These are phyloP conservation scores for Cerastoderma edule DNA, from an alignment of 2,888 invertebrate species.

Conservation along the genomic window DNA sequence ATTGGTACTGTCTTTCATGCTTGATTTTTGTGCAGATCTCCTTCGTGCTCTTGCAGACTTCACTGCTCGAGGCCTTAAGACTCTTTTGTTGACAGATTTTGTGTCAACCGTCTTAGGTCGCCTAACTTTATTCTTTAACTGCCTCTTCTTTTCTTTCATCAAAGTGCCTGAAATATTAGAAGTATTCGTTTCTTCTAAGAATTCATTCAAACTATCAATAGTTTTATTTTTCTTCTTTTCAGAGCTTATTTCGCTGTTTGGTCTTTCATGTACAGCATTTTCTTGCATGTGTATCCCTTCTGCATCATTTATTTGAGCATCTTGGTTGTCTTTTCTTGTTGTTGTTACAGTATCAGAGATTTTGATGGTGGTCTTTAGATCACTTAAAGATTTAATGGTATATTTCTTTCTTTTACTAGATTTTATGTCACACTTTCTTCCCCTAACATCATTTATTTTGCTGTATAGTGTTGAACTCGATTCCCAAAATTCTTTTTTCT, in stretches of 20 bases:
- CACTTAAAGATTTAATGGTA: conserved; percentile 7
- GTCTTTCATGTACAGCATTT: too few relatives aligned
- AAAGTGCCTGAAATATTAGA: too few relatives aligned
- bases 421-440: not conserved
- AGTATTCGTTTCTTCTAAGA: too few relatives aligned
- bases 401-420: not conserved
- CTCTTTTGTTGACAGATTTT: not conserved
- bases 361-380: too few relatives aligned
- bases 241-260: too few relatives aligned
- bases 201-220: too few relatives aligned
- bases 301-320: too few relatives aligned
- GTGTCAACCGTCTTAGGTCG: not conserved
- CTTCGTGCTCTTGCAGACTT: not conserved
- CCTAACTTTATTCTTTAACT: not conserved
- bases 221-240: too few relatives aligned
- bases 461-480: not conserved
- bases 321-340: conserved; percentile 10
- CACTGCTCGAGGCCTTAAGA: not conserved
- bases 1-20: not conserved
- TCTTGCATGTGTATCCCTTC: too few relatives aligned
- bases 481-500: conserved; percentile 32
- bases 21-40: not conserved
- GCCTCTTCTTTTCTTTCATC: not conserved
- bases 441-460: not conserved
- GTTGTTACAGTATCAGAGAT: too few relatives aligned